Evolutionary conservation across 2,888 invertebrate species (phyloP).

Genomic region (Acleris cristana): DNA sequence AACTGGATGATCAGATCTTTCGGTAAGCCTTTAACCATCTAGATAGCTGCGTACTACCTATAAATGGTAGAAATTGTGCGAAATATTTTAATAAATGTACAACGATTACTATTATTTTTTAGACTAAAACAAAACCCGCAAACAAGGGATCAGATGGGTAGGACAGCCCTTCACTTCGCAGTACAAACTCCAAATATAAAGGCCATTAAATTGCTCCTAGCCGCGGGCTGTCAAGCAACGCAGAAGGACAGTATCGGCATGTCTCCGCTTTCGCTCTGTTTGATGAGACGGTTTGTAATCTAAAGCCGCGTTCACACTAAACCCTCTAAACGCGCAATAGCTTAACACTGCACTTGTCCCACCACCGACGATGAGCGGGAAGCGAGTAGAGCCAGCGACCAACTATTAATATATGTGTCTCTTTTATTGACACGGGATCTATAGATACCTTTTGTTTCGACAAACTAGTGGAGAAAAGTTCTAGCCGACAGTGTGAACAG

Average conservation of each 20-base stretch:
- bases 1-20: no score
- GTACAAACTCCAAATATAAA: constrained; percentile 56
- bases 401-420: no score
- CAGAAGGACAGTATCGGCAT: constrained; percentile 70
- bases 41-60: no score
- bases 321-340: no score
- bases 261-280: constrained; percentile 73
- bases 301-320: background rate
- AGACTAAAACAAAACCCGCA: constrained; percentile 58
- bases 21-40: no score
- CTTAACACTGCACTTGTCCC: no score
- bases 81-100: background rate
- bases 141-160: constrained; percentile 61
- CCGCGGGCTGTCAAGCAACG: constrained; percentile 61
- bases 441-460: no score
- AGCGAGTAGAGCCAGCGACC: no score
- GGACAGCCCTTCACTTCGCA: constrained; percentile 72
- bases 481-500: no score
- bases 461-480: no score
- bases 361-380: no score
- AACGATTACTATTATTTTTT: constrained; percentile 28
- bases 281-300: constrained; percentile 66
- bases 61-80: background rate
- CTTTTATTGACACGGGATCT: no score
- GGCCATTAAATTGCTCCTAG: constrained; percentile 57